Evolutionary conservation across 2,888 invertebrate species (phyloP), one percentile per base, ranked within the genome.

Genomic region (Oligia strigilis): DNA sequence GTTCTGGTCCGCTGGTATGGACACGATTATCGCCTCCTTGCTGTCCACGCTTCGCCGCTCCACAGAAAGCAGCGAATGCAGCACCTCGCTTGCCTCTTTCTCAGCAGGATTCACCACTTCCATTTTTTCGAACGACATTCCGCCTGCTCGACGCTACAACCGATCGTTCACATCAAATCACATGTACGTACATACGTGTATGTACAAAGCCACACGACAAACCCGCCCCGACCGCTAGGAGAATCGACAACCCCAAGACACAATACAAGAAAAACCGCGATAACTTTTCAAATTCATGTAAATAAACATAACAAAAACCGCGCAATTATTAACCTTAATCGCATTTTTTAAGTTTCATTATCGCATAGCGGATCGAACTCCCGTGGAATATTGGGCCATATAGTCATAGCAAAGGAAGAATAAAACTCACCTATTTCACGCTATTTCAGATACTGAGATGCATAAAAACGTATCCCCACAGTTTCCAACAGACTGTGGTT

Each of bases 1-100:
- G 90, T 96, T 97, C 92, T 95, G 95, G 88, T 97, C 96, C 55
- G 93, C 49, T 70, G 96, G 97, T 82, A 97, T 97, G 75, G 97
- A 93, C 85, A 97, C 97, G 69, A 97, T 97, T 82, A 97, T 97
- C 55, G 97, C 95, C 85, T 97, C 97, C 89, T 97, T 97, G 92
- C 97, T 97, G 91, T 97, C 97, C 90, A 98, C 97, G 92, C 98
- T 98, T 70, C 98, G 97, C 55, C 98, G 95, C 93, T 98, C 98
- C 85, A 98, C 98, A 14, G 98, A 98, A 77, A 98, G 94, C 83
- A 98, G 94, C 36, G 98, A 98, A 92, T 98, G 98, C 76, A 98
- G 95, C 67, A 98, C 98, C 94, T 98, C 98, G 91, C 98, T 98
- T 40, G 98, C 98, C 93, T 98, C 98, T 93, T 98, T 98, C 94